Percentiles rank a stretch among this genome's conserved stretches.
These are phyloP conservation scores for Hypomecis punctinalis DNA, from an alignment of 2,888 invertebrate genomes.

Conservation along the genomic window DNA sequence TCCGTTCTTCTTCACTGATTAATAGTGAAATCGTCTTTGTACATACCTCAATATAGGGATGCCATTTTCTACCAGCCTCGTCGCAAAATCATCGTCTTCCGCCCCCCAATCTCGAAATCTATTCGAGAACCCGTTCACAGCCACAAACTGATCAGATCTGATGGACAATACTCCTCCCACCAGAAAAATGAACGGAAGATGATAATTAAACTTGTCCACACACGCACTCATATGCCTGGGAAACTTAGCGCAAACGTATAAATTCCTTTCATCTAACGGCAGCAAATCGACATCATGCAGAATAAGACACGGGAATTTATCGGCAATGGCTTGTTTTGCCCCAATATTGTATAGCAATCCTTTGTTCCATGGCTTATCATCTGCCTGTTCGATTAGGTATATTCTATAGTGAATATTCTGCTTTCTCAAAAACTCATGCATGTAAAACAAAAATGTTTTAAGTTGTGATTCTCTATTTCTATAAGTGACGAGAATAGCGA, in stretches of 20 bases:
- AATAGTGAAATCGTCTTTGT: background rate
- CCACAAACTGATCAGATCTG: slow-evolving; percentile 1
- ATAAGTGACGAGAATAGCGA: slow-evolving; percentile 1
- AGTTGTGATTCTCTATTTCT: background rate
- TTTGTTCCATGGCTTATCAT: slow-evolving; percentile 89
- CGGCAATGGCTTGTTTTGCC: background rate
- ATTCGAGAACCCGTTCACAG: slow-evolving; percentile 6
- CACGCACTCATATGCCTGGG: slow-evolving; percentile 4
- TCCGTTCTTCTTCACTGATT: background rate
- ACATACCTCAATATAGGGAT: background rate
- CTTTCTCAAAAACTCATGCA: slow-evolving; percentile 10
- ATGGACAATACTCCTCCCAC: slow-evolving; percentile 5
- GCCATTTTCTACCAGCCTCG: background rate
- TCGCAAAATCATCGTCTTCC: slow-evolving; percentile 5
- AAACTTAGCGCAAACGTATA: background rate
- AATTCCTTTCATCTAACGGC: slow-evolving; percentile 79
- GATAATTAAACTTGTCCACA: background rate
- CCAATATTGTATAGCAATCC: slow-evolving; percentile 83
- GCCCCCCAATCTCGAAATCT: slow-evolving; percentile 2
- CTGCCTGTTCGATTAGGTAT: slow-evolving; percentile 90
- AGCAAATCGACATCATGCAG: slow-evolving; percentile 94
- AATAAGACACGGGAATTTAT: slow-evolving; percentile 44
- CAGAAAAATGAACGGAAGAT: background rate
- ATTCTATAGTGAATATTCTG: slow-evolving; percentile 71
- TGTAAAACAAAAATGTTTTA: background rate